Evolutionary conservation across 2,797 vertebrate genomes (phyloP), one percentile per base, ranked within the genome.

Genomic region (Orestias chungarensis): DNA sequence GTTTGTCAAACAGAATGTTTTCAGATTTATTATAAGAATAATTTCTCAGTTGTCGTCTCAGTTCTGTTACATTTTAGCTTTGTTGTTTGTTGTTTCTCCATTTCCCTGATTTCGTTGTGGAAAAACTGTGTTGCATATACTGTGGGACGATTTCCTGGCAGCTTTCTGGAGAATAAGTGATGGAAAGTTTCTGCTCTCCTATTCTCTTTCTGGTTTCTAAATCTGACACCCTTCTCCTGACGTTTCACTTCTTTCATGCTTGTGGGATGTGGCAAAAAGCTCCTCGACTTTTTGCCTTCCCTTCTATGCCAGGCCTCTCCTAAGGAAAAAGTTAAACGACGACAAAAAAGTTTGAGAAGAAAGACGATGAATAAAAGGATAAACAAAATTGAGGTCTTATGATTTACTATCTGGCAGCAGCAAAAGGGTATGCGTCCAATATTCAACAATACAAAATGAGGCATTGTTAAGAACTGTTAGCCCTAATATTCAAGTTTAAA

Each of bases 331-430:
- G 23, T 33, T 3, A n/a, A 35, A 40, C 4, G 40, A 40, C 4
- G 40, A 38, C 31, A 62, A 12, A 14, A 40, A 38, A 38, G 88
- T 47, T 87, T 55, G 76, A 86, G 88, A 83, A 73, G 85, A 73
- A 38, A 64, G 8, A 2, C n/a, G n/a, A 8, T 3, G 1, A 52
- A 57, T 47, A 71, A 67, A 62, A 9, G 7, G 47, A n/a, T 23
- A 1, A 23, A 47, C 20, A 46, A 35, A 35, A 59, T 1, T 8
- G 27, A 27, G 23, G 25, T 54, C 49, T 27, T 31, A 18, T 6
- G 27, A 29, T 55, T 29, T 54, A 29, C 7, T 25, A 18, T 55
- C 29, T 33, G 17, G 11, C 20, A 40, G 11, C 35, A 61, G 23
- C 20, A 14, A n/a, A 35, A 61, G 23, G 10, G n/a, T n/a, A 12